Percentiles rank a stretch among this genome's conserved stretches.
Evolutionary conservation across 2,888 invertebrate species (phyloP).

Genomic region (Dugesia japonica): DNA sequence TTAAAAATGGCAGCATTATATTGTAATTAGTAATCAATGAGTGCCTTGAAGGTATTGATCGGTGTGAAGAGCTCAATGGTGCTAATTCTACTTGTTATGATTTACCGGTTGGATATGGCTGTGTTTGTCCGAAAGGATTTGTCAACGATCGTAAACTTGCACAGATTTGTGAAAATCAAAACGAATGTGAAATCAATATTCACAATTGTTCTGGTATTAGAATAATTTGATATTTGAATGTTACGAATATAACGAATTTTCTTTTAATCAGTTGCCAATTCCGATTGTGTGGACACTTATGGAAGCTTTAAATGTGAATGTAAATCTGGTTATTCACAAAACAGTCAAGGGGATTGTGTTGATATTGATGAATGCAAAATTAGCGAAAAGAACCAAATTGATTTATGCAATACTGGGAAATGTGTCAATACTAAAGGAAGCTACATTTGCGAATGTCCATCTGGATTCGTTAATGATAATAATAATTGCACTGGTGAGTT

Average conservation of each 20-base stretch:
- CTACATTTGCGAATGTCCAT: constrained; percentile 30
- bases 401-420: neutral
- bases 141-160: neutral
- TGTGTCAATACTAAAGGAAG: constrained; percentile 33
- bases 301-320: constrained; percentile 34
- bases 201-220: constrained; percentile 4
- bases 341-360: neutral
- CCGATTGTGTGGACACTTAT: constrained; percentile 34
- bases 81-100: constrained; percentile 4
- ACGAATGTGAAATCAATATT: constrained; percentile 21
- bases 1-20: neutral
- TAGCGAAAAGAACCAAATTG: neutral
- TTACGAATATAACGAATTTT: neutral
- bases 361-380: neutral
- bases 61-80: constrained; percentile 23
- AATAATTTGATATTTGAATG: neutral
- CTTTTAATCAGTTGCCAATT: constrained; percentile 24
- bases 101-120: constrained; percentile 21
- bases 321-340: constrained; percentile 25
- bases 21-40: constrained; percentile 26
- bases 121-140: constrained; percentile 23
- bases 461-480: constrained; percentile 17
- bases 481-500: neutral
- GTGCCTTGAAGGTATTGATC: constrained; percentile 24
- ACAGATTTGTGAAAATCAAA: neutral